Percentiles rank a stretch among this genome's conserved stretches.
Conservation (phyloP, 2,113 vertebrate genomes). For the Apaloderma vittatum region DNA sequence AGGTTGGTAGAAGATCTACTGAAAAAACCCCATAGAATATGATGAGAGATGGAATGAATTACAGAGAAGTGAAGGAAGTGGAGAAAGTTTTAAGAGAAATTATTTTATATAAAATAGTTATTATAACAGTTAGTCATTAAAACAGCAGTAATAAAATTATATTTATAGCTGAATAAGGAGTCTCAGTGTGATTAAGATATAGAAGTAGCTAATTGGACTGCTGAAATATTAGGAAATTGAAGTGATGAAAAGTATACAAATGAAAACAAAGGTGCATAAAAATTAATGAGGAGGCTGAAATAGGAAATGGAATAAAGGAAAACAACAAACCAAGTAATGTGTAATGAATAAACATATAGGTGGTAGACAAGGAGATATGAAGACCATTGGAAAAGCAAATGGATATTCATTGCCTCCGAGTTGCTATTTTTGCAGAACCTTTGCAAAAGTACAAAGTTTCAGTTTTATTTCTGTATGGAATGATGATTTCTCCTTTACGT, state of each 20-base stretch:
- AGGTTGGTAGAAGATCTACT: background rate
- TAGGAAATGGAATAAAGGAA: slow-evolving; percentile 55
- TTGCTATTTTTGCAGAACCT: background rate
- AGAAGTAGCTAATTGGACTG: slow-evolving; percentile 57
- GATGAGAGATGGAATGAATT: slow-evolving; percentile 14
- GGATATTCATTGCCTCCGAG: background rate
- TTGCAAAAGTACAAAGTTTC: background rate
- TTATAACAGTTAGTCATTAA: slow-evolving; percentile 64
- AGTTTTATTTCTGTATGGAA: background rate
- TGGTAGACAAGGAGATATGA: background rate
- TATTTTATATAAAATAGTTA: slow-evolving; percentile 47
- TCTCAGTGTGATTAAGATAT: slow-evolving; percentile 64
- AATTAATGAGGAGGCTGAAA: slow-evolving; percentile 56
- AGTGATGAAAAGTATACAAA: slow-evolving; percentile 59
- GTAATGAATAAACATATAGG: slow-evolving; percentile 17
- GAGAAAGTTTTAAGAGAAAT: slow-evolving; percentile 46
- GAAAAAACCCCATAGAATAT: background rate
- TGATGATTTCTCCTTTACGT: background rate
- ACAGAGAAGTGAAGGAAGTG: slow-evolving; percentile 23
- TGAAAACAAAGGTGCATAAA: slow-evolving; percentile 64
- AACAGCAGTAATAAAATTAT: slow-evolving; percentile 57
- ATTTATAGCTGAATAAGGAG: slow-evolving; percentile 65
- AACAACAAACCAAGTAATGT: slow-evolving; percentile 33
- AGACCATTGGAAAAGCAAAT: background rate
- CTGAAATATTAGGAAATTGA: slow-evolving; percentile 67